Evolutionary conservation across 2,888 invertebrate genomes (phyloP).

Genomic region (Philereme vetulata): DNA sequence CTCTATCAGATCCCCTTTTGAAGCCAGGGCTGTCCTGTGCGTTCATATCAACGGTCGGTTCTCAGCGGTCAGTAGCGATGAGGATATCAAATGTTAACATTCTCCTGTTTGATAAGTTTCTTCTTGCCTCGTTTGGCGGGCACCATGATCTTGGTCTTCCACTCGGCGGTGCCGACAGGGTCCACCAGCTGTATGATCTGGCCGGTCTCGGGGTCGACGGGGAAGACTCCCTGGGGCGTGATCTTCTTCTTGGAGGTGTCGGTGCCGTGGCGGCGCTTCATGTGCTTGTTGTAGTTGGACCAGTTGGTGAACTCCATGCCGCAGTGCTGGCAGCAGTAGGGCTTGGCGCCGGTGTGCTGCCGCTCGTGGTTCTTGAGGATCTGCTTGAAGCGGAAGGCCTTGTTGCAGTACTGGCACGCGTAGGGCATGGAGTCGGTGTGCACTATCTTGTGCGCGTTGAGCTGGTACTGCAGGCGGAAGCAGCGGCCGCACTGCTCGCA

Average conservation of each 20-base stretch:
- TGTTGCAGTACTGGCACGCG: conserved; percentile 89
- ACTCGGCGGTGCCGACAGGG: conserved; percentile 67
- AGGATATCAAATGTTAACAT: conserved; percentile 12
- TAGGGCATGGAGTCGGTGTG: conserved; percentile 92
- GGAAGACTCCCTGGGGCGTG: conserved; percentile 79
- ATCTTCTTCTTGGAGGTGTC: conserved; percentile 80
- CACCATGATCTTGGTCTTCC: conserved; percentile 75
- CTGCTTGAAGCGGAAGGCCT: conserved; percentile 90
- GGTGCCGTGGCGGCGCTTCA: conserved; percentile 88
- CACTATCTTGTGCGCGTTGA: conserved; percentile 89
- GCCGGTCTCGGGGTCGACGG: conserved; percentile 72
- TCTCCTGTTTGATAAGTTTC: conserved; percentile 57
- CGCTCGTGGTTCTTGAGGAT: conserved; percentile 88
- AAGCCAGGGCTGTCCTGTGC: no score
- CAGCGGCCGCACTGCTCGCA: conserved; percentile 75
- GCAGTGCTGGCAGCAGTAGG: conserved; percentile 89
- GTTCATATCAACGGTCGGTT: no score
- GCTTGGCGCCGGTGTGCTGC: conserved; percentile 88
- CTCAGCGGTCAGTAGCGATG: no score
- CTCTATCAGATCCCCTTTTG: no score
- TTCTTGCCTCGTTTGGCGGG: conserved; percentile 73
- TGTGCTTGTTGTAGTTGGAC: conserved; percentile 93
- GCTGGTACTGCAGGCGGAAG: conserved; percentile 87
- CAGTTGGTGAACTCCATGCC: conserved; percentile 90
- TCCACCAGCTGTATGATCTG: conserved; percentile 66